Conservation (phyloP, 2,797 vertebrate genomes). For the Triplophysa bombifrons region DNA sequence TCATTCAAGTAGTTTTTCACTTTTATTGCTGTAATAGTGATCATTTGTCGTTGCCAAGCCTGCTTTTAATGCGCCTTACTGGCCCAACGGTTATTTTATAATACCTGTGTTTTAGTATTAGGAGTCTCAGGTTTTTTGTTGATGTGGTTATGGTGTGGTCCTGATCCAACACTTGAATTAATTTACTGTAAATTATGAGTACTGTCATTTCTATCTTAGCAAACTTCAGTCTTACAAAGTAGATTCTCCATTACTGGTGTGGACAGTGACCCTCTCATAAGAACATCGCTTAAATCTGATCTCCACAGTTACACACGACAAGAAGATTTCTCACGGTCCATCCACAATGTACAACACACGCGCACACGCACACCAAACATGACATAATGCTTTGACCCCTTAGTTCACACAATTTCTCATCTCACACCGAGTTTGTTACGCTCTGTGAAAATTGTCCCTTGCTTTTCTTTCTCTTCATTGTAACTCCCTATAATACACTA, state of each 20-base stretch:
- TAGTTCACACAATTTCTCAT: background rate
- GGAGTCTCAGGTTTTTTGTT: too few species aligned
- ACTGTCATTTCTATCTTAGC: background rate
- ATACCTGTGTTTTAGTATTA: too few species aligned
- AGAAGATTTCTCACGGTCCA: background rate
- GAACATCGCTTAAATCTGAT: slow-evolving; percentile 17
- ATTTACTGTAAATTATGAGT: background rate
- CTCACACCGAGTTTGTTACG: background rate
- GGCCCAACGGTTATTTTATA: too few species aligned
- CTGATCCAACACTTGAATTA: too few species aligned
- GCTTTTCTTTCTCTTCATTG: background rate
- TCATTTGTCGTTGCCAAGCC: too few species aligned
- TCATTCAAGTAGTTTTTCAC: too few species aligned
- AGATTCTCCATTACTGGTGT: background rate
- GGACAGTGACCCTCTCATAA: background rate
- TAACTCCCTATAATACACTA: background rate
- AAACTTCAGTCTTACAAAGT: background rate
- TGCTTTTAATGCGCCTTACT: too few species aligned
- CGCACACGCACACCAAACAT: slow-evolving; percentile 1
- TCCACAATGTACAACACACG: background rate
- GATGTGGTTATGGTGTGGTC: too few species aligned
- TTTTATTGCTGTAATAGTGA: too few species aligned
- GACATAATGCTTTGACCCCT: background rate
- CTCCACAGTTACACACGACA: slow-evolving; percentile 2
- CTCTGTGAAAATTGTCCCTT: background rate